Evolutionary conservation across 2,797 vertebrate genomes (phyloP), one percentile per base, ranked within the genome.

Genomic region (Urocyon cinereoargenteus): DNA sequence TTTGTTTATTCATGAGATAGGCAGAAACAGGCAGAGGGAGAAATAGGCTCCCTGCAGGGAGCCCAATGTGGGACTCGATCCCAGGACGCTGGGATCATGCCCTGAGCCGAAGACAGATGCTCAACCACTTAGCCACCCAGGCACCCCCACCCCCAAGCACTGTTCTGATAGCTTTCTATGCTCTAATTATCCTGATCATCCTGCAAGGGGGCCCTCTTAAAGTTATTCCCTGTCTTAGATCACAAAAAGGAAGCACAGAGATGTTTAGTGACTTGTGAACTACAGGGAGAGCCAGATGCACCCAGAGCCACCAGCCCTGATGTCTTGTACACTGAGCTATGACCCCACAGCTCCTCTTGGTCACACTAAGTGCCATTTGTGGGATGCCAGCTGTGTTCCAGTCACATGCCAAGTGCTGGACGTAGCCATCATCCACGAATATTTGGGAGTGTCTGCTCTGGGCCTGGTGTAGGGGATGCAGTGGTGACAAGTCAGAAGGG

Each of bases 391-490:
- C 49, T 18, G 9, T 5, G 21, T 36, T 28, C 22, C 28, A 26
- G 49, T 36, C 36, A 15, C 73, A 26, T 16, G 36, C 66, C 12
- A 0, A 31, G 11, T n/a, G 36, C 83, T 21, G 26, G 51, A 1
- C 21, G 6, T 15, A 12, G 22, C 19, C 19, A 1, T 75, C 6
- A 0, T 2, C 21, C n/a, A 6, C 26, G 1, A 0, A 3, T 61
- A 36, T 15, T 21, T 0, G 21, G 70, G 78, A 36, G 28, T 8
- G 1, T 11, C 61, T 40, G 13, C 28, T n/a, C 87, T 19, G n/a
- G 36, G 55, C 62, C 64, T 5, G 0, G 49, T 10, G 12, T 14
- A 18, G 31, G 36, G 26, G 34, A 5, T 3, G 0, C 49, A 1
- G 1, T 2, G 14, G 11, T 26, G 49, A 2, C 34, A 13, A 45